These are phyloP conservation scores for Condylostylus longicornis DNA, from an alignment of 1,140 invertebrate species.

Conservation along the genomic window DNA sequence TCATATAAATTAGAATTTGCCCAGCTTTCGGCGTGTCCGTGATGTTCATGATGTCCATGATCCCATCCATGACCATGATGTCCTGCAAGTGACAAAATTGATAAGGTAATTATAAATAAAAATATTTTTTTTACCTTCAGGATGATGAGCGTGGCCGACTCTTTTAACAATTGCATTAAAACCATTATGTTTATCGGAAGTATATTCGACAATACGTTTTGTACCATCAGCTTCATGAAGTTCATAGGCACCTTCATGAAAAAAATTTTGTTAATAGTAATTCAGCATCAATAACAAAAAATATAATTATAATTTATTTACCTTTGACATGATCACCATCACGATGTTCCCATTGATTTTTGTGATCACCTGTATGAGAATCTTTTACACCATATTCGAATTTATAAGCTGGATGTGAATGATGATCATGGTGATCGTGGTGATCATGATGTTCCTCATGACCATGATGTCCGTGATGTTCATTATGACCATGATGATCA, in stretches of 20 bases:
- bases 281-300: not conserved
- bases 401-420: constrained; percentile 45
- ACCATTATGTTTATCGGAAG: constrained; percentile 37
- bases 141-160: constrained; percentile 35
- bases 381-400: constrained; percentile 61
- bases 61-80: constrained; percentile 5
- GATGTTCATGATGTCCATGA: constrained; percentile 8
- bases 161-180: constrained; percentile 42
- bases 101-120: too few species aligned
- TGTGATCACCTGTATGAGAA: constrained; percentile 52
- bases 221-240: constrained; percentile 45
- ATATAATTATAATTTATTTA: constrained; percentile 1
- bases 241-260: constrained; percentile 35
- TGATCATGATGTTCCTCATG: constrained; percentile 5
- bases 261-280: not conserved
- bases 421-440: constrained; percentile 13
- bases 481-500: too few species aligned
- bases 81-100: too few species aligned
- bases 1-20: not conserved
- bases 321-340: constrained; percentile 49
- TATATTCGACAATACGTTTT: constrained; percentile 44
- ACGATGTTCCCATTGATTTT: constrained; percentile 45
- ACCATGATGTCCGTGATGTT: too few species aligned
- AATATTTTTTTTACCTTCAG: too few species aligned
- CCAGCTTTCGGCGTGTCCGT: not conserved